Conservation (phyloP, 2,113 vertebrate species). For the Ranitomeya variabilis region DNA sequence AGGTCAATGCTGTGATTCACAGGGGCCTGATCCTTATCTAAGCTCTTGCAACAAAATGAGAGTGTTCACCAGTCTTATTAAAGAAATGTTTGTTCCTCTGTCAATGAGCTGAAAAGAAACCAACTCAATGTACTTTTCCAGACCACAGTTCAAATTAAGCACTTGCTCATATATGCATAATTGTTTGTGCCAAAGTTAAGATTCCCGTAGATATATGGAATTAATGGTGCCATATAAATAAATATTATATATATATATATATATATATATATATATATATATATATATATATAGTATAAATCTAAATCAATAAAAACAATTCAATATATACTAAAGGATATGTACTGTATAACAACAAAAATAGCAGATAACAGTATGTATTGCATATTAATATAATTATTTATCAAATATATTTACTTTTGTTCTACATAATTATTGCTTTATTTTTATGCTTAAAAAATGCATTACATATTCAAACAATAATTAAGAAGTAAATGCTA, state of each 20-base stretch:
- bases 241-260: too few relatives aligned
- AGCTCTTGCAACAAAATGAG: conserved; percentile 83
- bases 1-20: conserved; percentile 88
- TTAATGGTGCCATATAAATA: too few relatives aligned
- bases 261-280: too few relatives aligned
- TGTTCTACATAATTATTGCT: background rate
- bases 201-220: background rate
- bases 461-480: background rate
- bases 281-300: too few relatives aligned
- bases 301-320: too few relatives aligned
- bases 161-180: conserved; percentile 78
- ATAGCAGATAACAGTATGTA: background rate
- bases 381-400: background rate
- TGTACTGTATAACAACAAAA: background rate
- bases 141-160: conserved; percentile 74
- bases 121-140: conserved; percentile 74
- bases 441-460: background rate
- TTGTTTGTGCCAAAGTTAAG: conserved; percentile 61
- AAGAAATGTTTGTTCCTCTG: conserved; percentile 89
- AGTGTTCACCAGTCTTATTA: conserved; percentile 84
- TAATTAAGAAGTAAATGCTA: background rate
- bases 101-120: conserved; percentile 80
- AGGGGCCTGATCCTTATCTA: conserved; percentile 85
- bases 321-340: background rate
- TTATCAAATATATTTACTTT: background rate